Evolutionary conservation across 64 coral and sea anemone species (phyloP), one percentile per base, ranked within the genome.

Genomic region (Actinia tenebrosa): DNA sequence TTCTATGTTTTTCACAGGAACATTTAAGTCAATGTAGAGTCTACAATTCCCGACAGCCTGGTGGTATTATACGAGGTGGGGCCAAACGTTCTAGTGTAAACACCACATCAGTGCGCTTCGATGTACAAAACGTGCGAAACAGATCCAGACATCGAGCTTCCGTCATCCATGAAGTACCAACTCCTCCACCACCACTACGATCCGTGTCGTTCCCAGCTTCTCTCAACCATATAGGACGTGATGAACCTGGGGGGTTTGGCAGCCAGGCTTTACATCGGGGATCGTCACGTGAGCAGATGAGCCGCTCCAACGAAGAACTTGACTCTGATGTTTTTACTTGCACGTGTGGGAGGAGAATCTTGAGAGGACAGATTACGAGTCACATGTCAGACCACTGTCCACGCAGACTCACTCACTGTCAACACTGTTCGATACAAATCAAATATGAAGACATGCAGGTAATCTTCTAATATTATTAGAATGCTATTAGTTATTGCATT

Each of bases 311-410:
- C 8, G 88, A 88, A n/a, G 94, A 96, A 64, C 89, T 91, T 10
- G 91, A 96, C 62, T 90, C 94, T 3, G 97, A 99, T 68, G 89
- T 99, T 82, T 99, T 99, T 63, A 99, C 97, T 15, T 99, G 97
- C 54, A 89, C 93, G 0, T 99, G 97, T 62, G 97, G 97, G 17
- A 89, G 86, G 71, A 84, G 91, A 54, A 99, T 99, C 50, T 88
- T 93, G 27, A 87, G 93, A 26, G 88, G 86, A 56, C 72, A 95
- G 81, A 99, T 99, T 22, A 99, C 97, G 6, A 86, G 79, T 16
- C 97, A 99, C 91, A 99, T 99, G 97, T 99, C 97, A 3, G 93
- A 99, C 16, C 93, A 99, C 14, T 99, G 97, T 89, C 93, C 97
- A 9, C 94, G 90, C 75, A 88, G 97, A 79, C 83, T 99, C 25